A percentile compares a stretch with the other conserved stretches of the same genome.
Conservation (phyloP, 2,888 invertebrate species). For the Glyphotaelius pellucidus region DNA sequence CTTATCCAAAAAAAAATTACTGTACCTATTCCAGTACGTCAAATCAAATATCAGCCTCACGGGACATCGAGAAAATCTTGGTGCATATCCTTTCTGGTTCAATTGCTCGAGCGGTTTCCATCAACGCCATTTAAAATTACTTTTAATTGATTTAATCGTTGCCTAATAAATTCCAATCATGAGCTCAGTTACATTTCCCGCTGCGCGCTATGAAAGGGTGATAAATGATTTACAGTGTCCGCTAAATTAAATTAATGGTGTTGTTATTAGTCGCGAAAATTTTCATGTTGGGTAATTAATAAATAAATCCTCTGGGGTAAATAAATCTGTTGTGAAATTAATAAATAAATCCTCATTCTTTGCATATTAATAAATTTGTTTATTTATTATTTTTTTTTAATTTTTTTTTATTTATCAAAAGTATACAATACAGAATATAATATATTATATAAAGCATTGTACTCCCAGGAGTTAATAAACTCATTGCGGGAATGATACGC, state of each 20-base stretch:
- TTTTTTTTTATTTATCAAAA: no score
- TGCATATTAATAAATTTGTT: no score
- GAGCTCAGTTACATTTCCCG: not conserved
- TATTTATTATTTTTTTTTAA: no score
- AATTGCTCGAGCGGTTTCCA: not conserved
- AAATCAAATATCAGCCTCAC: no score
- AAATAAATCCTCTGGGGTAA: not conserved
- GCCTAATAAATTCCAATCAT: not conserved
- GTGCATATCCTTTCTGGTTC: not conserved
- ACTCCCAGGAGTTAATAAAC: no score
- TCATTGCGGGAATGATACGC: no score
- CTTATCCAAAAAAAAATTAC: no score
- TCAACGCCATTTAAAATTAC: not conserved
- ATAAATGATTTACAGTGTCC: not conserved
- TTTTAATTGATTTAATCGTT: not conserved
- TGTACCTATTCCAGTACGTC: no score
- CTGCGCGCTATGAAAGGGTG: not conserved
- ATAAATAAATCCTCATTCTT: no score
- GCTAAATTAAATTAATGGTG: not conserved
- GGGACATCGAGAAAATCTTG: not conserved
- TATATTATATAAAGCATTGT: no score
- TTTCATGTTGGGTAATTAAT: not conserved
- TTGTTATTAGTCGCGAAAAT: not conserved
- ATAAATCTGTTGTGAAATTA: no score
- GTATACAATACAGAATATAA: no score